phyloP scores from a whole-genome alignment of 2,888 invertebrate species.

The Eurytoma californica region DNA sequence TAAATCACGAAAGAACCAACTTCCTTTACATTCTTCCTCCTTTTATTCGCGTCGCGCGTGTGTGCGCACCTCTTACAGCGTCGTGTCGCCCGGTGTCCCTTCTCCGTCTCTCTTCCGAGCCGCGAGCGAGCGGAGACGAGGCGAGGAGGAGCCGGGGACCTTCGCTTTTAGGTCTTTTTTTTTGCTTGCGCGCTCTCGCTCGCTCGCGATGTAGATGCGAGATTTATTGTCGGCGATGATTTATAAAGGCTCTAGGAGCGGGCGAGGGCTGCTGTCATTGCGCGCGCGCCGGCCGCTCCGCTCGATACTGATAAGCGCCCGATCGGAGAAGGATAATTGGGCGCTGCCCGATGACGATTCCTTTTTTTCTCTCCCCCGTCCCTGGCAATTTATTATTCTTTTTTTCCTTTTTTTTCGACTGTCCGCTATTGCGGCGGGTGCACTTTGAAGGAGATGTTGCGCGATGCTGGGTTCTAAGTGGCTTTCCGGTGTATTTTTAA shows the following conservation, averaged over 20 bases:
- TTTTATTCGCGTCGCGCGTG: constrained; percentile 27
- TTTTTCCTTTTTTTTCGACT: too few relatives aligned
- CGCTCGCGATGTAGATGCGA: constrained; percentile 26
- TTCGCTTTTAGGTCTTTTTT: constrained; percentile 6
- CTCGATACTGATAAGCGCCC: background rate
- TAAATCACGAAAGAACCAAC: constrained; percentile 50
- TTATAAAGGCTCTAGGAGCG: constrained; percentile 35
- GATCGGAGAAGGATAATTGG: constrained; percentile 23
- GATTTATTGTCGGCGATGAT: constrained; percentile 49
- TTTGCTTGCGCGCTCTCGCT: background rate
- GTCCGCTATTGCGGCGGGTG: too few relatives aligned
- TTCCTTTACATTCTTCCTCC: constrained; percentile 49
- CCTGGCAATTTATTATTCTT: too few relatives aligned
- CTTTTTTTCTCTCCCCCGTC: too few relatives aligned
- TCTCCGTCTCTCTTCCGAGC: constrained; percentile 16
- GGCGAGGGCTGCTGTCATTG: background rate
- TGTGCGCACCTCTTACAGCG: constrained; percentile 26
- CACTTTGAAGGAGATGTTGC: too few relatives aligned
- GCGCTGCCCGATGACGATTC: too few relatives aligned
- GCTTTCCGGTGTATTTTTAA: too few relatives aligned
- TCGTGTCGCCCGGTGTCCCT: constrained; percentile 20
- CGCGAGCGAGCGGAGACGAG: constrained; percentile 8
- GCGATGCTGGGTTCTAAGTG: too few relatives aligned
- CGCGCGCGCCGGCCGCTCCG: background rate
- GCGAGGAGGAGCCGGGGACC: constrained; percentile 1